phyloP scores from a whole-genome alignment of 2,888 invertebrate species.

The Caenorhabditis plicata region DNA sequence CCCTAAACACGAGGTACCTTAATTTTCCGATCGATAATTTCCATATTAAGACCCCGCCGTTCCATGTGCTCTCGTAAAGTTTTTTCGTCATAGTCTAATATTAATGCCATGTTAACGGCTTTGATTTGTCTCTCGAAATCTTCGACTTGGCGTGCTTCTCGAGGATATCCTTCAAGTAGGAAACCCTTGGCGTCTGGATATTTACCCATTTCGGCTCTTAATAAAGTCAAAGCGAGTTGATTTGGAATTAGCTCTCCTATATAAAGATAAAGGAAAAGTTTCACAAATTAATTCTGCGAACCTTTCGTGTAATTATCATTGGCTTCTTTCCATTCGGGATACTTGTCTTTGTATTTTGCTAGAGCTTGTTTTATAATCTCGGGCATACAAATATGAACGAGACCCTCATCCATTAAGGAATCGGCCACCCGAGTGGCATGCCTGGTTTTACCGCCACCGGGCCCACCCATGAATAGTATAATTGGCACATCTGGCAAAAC shows the following conservation, averaged over 20 bases:
- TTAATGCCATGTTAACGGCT: conserved; percentile 64
- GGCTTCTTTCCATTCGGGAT: conserved; percentile 64
- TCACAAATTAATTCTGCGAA: conserved; percentile 1
- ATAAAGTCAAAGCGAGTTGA: conserved; percentile 58
- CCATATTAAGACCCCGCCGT: conserved; percentile 50
- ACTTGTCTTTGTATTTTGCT: conserved; percentile 60
- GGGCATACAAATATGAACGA: conserved; percentile 65
- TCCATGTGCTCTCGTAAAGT: conserved; percentile 64
- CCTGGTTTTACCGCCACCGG: conserved; percentile 64
- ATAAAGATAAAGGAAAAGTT: background rate
- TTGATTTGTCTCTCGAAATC: conserved; percentile 64
- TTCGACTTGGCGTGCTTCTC: conserved; percentile 64
- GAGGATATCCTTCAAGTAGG: conserved; percentile 64
- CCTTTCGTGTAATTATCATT: conserved; percentile 58
- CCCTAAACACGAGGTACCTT: conserved; percentile 11
- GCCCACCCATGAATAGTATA: conserved; percentile 65
- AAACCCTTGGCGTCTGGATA: conserved; percentile 53
- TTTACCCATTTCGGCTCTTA: conserved; percentile 64
- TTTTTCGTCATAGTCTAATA: conserved; percentile 65
- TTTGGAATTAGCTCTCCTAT: conserved; percentile 64
- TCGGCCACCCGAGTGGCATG: conserved; percentile 55
- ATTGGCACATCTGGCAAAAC: conserved; percentile 62
- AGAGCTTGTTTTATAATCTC: conserved; percentile 56
- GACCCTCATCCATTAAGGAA: conserved; percentile 43
- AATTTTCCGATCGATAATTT: conserved; percentile 48